Base-by-base conservation (phyloP, 1,140 invertebrate genomes). In the Elymnias hypermnestra region DNA sequence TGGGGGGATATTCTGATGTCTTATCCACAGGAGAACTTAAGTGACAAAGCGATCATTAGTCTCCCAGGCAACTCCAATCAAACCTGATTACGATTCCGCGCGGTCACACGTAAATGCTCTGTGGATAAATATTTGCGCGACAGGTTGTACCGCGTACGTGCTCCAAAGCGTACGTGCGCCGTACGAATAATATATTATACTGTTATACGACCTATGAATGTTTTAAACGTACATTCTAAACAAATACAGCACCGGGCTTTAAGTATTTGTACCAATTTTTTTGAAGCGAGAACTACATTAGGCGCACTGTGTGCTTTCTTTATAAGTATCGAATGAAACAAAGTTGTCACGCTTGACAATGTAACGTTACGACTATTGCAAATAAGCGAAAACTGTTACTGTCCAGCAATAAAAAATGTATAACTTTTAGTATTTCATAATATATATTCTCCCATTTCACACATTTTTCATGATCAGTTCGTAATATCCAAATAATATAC, bases 51-150 rank as follows among this genome's bases (percentile, higher is more conserved):
- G 38, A 53, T 54, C 50, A 60, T 60, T 60, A 60, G 61, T 49
- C 47, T 53, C 50, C 26, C 37, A 41, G 21, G 38, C 53, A 49
- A 45, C 50, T 54, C 63, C 74, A 83, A 79, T 79, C 75, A 79
- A 62, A 66, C 62, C 67, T 72, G 71, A 73, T 79, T 83, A 83
- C 72, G 55, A 83, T 83, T 78, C 73, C 64, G 61, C 35, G 52
- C 62, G 71, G 72, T 75, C 68, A 70, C 73, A 72, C 70, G 77
- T 78, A 73, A 83, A 79, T 77, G 72, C 72, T 49, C 67, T 70
- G 74, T 64, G 69, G 64, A 76, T 74, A 83, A 83, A 83, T 83
- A 81, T 83, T 83, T 83, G 70, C 71, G 68, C 67, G 77, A 76
- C 75, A 79, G 75, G 70, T 72, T 70, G 72, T 74, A 67, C 66